A percentile compares a stretch with the other conserved stretches of the same genome.
Conservation (phyloP, 2,113 vertebrate genomes). For the Puntigrus tetrazona region DNA sequence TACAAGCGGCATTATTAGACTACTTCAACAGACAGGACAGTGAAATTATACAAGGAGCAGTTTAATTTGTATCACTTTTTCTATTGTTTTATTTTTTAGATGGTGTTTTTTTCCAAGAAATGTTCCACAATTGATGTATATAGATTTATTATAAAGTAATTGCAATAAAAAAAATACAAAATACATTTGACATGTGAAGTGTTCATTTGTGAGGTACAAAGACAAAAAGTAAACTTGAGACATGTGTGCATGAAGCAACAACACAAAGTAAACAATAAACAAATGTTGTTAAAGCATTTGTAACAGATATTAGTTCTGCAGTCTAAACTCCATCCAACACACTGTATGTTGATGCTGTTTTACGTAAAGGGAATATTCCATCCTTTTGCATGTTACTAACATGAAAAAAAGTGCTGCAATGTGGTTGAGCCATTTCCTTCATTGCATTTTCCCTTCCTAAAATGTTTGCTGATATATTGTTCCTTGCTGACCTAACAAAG, state of each 20-base stretch:
- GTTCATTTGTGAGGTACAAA: not conserved
- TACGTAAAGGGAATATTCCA: too few species aligned
- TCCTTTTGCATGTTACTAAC: too few species aligned
- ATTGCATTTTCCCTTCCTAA: too few species aligned
- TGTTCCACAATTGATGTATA: not conserved
- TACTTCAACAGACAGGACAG: not conserved
- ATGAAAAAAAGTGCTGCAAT: too few species aligned
- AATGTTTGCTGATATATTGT: too few species aligned
- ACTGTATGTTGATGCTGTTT: too few species aligned
- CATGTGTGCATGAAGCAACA: not conserved
- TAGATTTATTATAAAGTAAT: not conserved
- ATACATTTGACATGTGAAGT: not conserved
- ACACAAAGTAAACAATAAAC: not conserved
- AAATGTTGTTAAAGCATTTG: not conserved
- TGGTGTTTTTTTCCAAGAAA: too few species aligned
- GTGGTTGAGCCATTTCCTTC: too few species aligned
- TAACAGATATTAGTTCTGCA: too few species aligned
- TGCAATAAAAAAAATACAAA: not conserved
- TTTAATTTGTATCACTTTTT: not conserved
- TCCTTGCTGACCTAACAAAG: too few species aligned
- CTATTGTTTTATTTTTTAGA: not conserved
- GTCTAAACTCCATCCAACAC: too few species aligned
- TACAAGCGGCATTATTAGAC: not conserved
- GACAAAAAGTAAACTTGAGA: not conserved
- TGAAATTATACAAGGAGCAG: not conserved